A percentile compares a stretch with the other conserved stretches of the same genome.
Evolutionary conservation across 1,140 invertebrate species (phyloP).

Genomic region (Drosophila arizonae): DNA sequence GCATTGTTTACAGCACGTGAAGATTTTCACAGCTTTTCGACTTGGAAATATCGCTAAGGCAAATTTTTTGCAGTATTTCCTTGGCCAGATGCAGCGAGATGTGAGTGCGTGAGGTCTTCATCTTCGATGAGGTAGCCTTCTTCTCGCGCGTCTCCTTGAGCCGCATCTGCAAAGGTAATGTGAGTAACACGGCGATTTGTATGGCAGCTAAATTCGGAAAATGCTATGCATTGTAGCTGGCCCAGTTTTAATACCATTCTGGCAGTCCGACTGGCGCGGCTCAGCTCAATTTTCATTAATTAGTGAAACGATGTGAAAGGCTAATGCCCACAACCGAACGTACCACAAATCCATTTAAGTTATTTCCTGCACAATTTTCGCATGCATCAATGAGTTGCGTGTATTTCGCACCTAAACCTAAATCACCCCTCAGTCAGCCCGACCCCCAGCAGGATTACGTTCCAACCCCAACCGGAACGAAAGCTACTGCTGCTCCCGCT

Average conservation of each 20-base stretch:
- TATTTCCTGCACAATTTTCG: conserved; percentile 71
- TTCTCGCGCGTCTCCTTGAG: conserved; percentile 89
- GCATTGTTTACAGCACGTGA: conserved; percentile 89
- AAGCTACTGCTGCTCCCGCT: background rate
- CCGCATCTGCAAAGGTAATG: conserved; percentile 85
- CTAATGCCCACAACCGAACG: conserved; percentile 9
- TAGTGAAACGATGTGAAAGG: conserved; percentile 54
- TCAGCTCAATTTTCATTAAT: conserved; percentile 72
- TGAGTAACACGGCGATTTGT: background rate
- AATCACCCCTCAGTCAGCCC: conserved; percentile 33
- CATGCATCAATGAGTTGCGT: conserved; percentile 76
- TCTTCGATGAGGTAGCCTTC: conserved; percentile 86
- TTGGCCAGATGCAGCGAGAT: conserved; percentile 89
- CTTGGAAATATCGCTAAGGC: conserved; percentile 92
- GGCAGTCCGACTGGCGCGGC: background rate
- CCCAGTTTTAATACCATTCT: conserved; percentile 43
- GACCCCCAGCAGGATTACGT: background rate
- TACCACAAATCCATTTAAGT: conserved; percentile 69
- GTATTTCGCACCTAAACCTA: conserved; percentile 66
- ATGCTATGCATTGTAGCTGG: background rate
- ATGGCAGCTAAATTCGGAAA: background rate
- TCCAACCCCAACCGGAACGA: background rate
- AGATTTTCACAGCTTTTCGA: conserved; percentile 96
- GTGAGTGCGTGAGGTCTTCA: conserved; percentile 87
- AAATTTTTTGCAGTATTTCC: conserved; percentile 93